Percentiles rank a stretch among this genome's conserved stretches.
These are phyloP conservation scores for Anodontia alba DNA, from an alignment of 2,888 invertebrate species.

Conservation along the genomic window DNA sequence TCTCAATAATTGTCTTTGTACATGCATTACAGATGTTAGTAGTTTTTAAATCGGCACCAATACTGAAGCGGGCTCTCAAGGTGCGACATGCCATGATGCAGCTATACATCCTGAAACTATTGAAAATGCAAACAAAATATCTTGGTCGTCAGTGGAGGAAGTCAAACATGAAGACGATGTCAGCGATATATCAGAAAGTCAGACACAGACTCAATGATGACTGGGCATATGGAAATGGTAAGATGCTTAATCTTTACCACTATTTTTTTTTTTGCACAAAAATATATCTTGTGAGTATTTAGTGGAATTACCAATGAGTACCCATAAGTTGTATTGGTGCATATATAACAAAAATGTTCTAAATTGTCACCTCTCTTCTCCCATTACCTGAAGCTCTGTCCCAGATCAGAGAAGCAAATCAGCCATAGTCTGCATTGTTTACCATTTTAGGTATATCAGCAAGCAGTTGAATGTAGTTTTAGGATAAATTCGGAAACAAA, in stretches of 20 bases:
- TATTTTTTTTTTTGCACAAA: too few relatives aligned
- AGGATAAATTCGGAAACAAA: too few relatives aligned
- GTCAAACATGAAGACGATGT: slow-evolving; percentile 99
- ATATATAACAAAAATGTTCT: neutral
- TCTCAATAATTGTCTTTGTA: too few relatives aligned
- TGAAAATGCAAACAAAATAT: slow-evolving; percentile 99
- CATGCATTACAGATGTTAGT: slow-evolving; percentile 97
- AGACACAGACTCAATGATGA: slow-evolving; percentile 98
- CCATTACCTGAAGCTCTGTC: too few relatives aligned
- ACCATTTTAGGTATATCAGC: too few relatives aligned
- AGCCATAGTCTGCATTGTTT: too few relatives aligned
- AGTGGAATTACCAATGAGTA: neutral
- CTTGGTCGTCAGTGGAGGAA: slow-evolving; percentile 99
- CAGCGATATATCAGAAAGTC: slow-evolving; percentile 98
- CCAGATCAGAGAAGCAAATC: too few relatives aligned
- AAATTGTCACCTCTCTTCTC: too few relatives aligned
- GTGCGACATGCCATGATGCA: slow-evolving; percentile 96
- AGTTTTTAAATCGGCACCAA: slow-evolving; percentile 99
- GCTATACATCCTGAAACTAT: slow-evolving; percentile 97
- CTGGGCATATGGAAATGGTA: slow-evolving; percentile 99
- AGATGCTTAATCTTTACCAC: slow-evolving; percentile 52
- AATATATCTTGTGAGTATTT: too few relatives aligned
- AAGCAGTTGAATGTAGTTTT: too few relatives aligned
- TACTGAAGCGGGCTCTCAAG: slow-evolving; percentile 97
- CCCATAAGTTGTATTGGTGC: neutral